Evolutionary conservation across 2,797 vertebrate species (phyloP).

Genomic region (Geotrypetes seraphini): DNA sequence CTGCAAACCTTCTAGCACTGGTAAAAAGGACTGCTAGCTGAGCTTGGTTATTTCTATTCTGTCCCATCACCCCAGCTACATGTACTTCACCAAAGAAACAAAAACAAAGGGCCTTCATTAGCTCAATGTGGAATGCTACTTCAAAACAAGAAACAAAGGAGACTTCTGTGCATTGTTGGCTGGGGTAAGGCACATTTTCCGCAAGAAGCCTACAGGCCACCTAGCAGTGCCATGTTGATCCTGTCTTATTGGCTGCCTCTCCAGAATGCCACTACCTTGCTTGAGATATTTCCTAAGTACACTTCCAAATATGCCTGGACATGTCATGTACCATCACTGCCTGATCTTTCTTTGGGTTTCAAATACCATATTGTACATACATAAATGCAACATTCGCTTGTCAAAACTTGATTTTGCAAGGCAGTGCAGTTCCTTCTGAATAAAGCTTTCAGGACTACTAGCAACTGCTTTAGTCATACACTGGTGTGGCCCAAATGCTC

Average conservation of each 20-base stretch:
- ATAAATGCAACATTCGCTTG: conserved; percentile 9
- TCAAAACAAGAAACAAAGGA: background rate
- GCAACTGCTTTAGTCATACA: no score
- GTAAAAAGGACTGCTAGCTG: no score
- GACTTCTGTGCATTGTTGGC: background rate
- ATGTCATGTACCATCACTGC: background rate
- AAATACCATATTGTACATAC: background rate
- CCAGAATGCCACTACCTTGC: background rate
- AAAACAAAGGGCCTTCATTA: background rate
- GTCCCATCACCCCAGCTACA: no score
- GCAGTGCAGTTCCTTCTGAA: conserved; percentile 10
- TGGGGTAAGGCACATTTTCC: background rate
- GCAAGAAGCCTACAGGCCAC: conserved; percentile 13
- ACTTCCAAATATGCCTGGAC: conserved; percentile 22
- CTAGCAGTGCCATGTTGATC: background rate
- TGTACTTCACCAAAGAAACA: background rate
- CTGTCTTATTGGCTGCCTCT: background rate
- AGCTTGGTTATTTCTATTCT: no score
- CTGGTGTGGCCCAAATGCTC: no score
- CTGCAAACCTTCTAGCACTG: no score
- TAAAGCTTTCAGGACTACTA: conserved; percentile 9
- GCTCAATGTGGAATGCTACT: no score
- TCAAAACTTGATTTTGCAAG: conserved; percentile 24
- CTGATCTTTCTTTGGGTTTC: background rate
- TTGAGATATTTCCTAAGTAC: conserved; percentile 1